These are phyloP conservation scores for Apis laboriosa DNA, from an alignment of 1,140 invertebrate genomes.

Conservation along the genomic window DNA sequence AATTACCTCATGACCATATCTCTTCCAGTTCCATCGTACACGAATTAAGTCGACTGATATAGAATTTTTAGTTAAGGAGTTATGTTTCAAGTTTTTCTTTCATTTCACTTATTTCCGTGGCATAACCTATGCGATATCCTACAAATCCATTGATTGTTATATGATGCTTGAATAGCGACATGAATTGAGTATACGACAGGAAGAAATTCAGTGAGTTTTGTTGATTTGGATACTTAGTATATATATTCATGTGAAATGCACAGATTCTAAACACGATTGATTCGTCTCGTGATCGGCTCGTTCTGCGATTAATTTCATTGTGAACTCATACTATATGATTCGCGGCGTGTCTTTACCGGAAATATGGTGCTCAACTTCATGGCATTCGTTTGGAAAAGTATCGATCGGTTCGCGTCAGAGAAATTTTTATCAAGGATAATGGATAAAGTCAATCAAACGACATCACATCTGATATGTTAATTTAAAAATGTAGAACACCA, in stretches of 20 bases:
- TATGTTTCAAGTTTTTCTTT: constrained; percentile 9
- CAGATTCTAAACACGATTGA: neutral
- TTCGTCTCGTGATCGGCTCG: neutral
- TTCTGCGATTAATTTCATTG: constrained; percentile 21
- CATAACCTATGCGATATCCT: constrained; percentile 2
- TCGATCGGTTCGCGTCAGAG: constrained; percentile 24
- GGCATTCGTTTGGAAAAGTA: constrained; percentile 28
- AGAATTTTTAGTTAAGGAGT: neutral
- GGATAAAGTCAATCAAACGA: neutral
- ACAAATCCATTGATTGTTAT: neutral
- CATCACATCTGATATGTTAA: neutral
- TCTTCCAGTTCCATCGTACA: constrained; percentile 19
- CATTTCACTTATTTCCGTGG: neutral
- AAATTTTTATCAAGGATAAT: neutral
- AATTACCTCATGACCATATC: neutral
- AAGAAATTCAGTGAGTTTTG: neutral
- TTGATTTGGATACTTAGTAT: neutral
- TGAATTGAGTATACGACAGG: neutral
- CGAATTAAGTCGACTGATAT: constrained; percentile 31
- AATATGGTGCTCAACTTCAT: constrained; percentile 46
- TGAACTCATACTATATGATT: neutral
- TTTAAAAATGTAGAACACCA: neutral
- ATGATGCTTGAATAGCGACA: neutral
- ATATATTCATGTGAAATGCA: neutral
- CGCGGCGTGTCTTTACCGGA: constrained; percentile 41